Base-by-base conservation (phyloP, 1,140 invertebrate species). In the Drosophila jambulina region DNA sequence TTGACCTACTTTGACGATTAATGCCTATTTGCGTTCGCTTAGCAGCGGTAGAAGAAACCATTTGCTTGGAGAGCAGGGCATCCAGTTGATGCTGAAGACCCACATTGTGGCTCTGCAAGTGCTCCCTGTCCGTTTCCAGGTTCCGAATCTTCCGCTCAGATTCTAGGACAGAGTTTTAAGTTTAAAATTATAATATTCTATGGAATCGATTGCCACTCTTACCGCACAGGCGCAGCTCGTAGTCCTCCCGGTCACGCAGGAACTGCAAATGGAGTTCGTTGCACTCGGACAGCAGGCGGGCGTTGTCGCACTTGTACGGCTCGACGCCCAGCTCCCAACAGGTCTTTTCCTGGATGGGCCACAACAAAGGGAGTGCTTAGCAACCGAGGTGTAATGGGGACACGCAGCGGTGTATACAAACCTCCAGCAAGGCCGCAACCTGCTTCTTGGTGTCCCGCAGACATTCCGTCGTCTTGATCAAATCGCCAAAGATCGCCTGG, bases 391-490 rank as follows among this genome's bases (percentile, higher is more conserved):
- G 9, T 5, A 32, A 21, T 46, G 19, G 23, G 21, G 5, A 15
- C n/a, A 42, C 15, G n/a, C 15, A 9, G 15, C 12, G 0, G 59
- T 46, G 32, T 54, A 13, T 19, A 71, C 64, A 69, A 86, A 93
- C 92, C 79, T 93, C 92, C 6, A 93, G 59, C n/a, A 93, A 58
- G 2, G 77, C 62, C 4, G 62, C 61, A n/a, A 93, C 75, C 77
- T 92, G 59, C 27, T 79, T 65, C 36, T 93, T 93, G 7, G 92
- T 75, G 67, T 96, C 95, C 78, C 95, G 94, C 7, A 97, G 92
- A 87, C 95, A 96, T 76, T 96, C 95, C 43, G 96, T 97, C 15
- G 96, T 96, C 86, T 96, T 94, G 42, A 96, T 93, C 45, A 97
- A 93, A 93, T 97, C 96, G 25, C 94, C 94, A 45, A 97, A 93